A percentile compares a stretch with the other conserved stretches of the same genome.
phyloP scores from a whole-genome alignment of 2,797 vertebrate genomes.

The Silurus aristotelis region DNA sequence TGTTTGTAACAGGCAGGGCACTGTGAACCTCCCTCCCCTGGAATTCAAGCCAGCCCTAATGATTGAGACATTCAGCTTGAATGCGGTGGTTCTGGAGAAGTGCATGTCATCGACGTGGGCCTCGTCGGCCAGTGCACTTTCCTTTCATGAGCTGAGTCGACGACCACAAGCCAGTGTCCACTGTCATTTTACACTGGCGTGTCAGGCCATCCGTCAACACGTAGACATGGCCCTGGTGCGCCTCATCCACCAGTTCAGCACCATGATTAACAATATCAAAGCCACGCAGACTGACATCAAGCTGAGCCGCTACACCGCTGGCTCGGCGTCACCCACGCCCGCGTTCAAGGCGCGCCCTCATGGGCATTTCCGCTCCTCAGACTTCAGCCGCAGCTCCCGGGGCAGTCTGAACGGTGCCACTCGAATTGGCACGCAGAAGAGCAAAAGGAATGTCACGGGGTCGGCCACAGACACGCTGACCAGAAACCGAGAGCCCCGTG shows the following conservation, averaged over 20 bases:
- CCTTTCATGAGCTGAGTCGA: slow-evolving; percentile 95
- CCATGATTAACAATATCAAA: slow-evolving; percentile 98
- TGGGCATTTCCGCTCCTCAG: slow-evolving; percentile 90
- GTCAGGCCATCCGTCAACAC: slow-evolving; percentile 96
- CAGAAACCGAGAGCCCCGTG: slow-evolving; percentile 82
- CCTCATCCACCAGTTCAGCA: slow-evolving; percentile 98
- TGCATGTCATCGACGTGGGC: slow-evolving; percentile 76
- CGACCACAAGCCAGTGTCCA: slow-evolving; percentile 95
- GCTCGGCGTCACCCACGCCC: slow-evolving; percentile 93
- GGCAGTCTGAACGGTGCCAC: slow-evolving; percentile 86
- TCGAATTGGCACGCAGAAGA: slow-evolving; percentile 71
- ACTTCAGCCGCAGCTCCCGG: slow-evolving; percentile 94
- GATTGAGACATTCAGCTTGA: slow-evolving; percentile 95
- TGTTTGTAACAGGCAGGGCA: slow-evolving; percentile 83
- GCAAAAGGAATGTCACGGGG: slow-evolving; percentile 60
- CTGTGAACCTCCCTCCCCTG: slow-evolving; percentile 86
- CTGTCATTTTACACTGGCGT: slow-evolving; percentile 95
- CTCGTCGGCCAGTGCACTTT: slow-evolving; percentile 74
- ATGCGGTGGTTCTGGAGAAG: slow-evolving; percentile 94
- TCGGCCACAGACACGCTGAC: slow-evolving; percentile 74
- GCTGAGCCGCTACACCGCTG: slow-evolving; percentile 94
- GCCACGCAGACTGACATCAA: slow-evolving; percentile 98
- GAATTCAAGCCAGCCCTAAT: slow-evolving; percentile 96
- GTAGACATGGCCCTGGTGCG: slow-evolving; percentile 98
- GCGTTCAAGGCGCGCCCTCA: slow-evolving; percentile 93